These are phyloP conservation scores for Caracal caracal DNA, from an alignment of 2,113 vertebrate species.

Conservation along the genomic window DNA sequence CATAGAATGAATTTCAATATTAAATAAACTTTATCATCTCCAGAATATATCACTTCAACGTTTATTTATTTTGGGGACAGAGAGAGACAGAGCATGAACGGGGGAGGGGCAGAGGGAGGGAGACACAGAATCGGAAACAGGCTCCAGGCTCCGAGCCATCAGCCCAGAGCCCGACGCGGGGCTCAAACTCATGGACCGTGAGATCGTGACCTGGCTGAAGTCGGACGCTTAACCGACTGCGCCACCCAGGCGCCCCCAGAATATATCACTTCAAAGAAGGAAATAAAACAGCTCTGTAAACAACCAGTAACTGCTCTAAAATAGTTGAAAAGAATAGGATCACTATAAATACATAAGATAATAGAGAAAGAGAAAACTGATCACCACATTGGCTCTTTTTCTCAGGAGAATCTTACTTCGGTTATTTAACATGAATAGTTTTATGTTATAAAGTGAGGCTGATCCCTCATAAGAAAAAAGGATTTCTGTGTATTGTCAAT, in stretches of 20 bases:
- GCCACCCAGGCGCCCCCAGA: no score
- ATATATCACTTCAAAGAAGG: not conserved
- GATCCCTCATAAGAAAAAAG: not conserved
- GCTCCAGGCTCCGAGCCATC: no score
- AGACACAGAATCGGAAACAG: no score
- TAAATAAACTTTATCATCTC: not conserved
- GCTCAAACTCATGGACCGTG: no score
- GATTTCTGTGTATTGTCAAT: not conserved
- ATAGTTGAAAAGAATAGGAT: not conserved
- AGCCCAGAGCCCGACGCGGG: no score
- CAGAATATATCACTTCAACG: not conserved
- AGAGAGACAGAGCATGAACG: no score
- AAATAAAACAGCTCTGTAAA: not conserved
- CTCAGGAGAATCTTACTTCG: not conserved
- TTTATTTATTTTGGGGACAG: no score
- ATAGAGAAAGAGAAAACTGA: not conserved
- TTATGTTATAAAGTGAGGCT: not conserved
- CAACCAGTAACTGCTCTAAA: not conserved
- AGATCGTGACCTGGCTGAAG: no score
- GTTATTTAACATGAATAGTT: not conserved
- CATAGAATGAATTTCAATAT: not conserved
- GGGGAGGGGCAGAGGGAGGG: no score
- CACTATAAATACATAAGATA: not conserved
- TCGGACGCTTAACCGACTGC: no score
- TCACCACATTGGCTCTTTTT: not conserved